Conservation (phyloP, 1,140 invertebrate genomes). For the Zaprionus africanus region DNA sequence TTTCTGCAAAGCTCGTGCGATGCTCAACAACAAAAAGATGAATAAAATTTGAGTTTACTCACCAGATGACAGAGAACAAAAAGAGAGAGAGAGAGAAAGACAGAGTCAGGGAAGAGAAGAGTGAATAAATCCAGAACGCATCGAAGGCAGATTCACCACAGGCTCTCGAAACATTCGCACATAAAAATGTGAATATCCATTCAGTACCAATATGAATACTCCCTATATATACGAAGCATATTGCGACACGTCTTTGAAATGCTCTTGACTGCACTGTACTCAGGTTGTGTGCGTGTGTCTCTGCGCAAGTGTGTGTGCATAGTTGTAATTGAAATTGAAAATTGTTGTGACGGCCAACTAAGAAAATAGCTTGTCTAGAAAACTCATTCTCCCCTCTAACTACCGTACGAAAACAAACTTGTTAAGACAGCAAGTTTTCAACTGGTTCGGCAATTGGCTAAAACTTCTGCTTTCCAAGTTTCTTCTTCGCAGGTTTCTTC, state of each 20-base stretch:
- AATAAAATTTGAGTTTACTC: conserved; percentile 4
- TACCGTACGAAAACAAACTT: conserved; percentile 25
- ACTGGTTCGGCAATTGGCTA: conserved; percentile 44
- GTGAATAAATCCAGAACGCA: conserved; percentile 19
- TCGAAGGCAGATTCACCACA: not conserved
- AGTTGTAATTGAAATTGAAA: conserved; percentile 47
- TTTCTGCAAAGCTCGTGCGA: conserved; percentile 30
- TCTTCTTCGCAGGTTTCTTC: conserved; percentile 8
- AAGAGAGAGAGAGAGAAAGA: not conserved
- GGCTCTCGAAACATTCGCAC: conserved; percentile 5
- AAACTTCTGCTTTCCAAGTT: conserved; percentile 46
- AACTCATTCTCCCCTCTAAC: not conserved
- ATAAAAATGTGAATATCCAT: conserved; percentile 6
- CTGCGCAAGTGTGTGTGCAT: not conserved
- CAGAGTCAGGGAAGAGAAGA: not conserved
- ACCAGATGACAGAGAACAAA: not conserved
- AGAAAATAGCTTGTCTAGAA: conserved; percentile 5
- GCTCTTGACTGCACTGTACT: conserved; percentile 19
- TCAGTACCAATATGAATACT: not conserved
- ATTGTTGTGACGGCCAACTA: conserved; percentile 32
- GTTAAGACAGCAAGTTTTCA: conserved; percentile 28
- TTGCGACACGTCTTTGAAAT: conserved; percentile 12
- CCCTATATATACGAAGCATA: not conserved
- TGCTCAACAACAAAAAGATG: conserved; percentile 32
- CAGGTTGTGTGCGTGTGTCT: not conserved